Base-by-base conservation (phyloP, 2,113 vertebrate species). In the Xenus cinereus region DNA sequence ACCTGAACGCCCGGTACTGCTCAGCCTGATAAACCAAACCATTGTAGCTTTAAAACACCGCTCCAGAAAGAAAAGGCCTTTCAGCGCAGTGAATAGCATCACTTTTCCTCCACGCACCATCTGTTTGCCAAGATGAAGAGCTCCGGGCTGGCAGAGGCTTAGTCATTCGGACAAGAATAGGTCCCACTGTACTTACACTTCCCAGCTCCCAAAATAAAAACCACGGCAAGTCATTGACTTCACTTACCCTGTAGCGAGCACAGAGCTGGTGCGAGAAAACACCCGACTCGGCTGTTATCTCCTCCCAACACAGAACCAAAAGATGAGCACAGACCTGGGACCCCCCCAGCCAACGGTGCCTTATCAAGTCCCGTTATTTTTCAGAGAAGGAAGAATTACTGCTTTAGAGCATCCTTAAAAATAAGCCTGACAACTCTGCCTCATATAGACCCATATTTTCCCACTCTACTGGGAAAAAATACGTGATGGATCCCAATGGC, bases 61-160 rank as follows among this genome's bases (percentile, higher is more conserved):
- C 64, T 92, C 64, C 50, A 69, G 82, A 77, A 90, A 87, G 78
- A 69, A 90, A 87, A 87, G 89, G 48, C 82, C 93, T 92, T 64
- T 95, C 69, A 92, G 75, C 4, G 2, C 78, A 92, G 69, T 20
- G 82, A 87, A 90, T 12, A 77, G 78, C 83, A 59, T 74, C 15
- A 0, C 78, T 87, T 72, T 50, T 66, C 57, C 74, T 93, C 86
- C 93, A 95, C 71, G 13, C 86, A 95, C 95, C 93, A 92, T 96
- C 95, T 94, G 95, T 14, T 81, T 95, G 87, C 91, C 83, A 94
- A 66, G 95, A 87, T 53, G 89, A 94, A 87, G 89, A 92, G 86
- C 83, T 96, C 83, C 5, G 2, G 89, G 78, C 86, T 95, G 91
- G 69, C 18, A 0, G 35, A 90, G 86, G 41, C 93, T 96, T 87